These are phyloP conservation scores for Diorhabda elongata DNA, from an alignment of 1,140 invertebrate species.

Conservation along the genomic window DNA sequence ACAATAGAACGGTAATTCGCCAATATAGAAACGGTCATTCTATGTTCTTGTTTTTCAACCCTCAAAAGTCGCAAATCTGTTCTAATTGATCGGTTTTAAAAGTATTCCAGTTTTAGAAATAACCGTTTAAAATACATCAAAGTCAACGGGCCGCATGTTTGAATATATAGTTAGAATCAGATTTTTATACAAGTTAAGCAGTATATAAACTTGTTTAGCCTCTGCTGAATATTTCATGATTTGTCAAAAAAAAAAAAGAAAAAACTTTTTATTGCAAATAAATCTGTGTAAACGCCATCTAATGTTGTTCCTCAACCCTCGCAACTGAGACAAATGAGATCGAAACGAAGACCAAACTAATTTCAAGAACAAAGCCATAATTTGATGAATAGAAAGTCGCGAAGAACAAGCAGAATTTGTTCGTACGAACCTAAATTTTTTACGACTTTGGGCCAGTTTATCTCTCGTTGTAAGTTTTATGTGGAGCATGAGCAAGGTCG, in stretches of 20 bases:
- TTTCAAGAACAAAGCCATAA: constrained; percentile 2
- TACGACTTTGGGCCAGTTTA: neutral
- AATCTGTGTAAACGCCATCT: neutral
- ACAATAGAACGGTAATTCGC: too few relatives aligned
- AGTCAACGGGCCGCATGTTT: too few relatives aligned
- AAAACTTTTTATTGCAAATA: neutral
- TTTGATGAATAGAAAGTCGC: constrained; percentile 2
- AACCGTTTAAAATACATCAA: too few relatives aligned
- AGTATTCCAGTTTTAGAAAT: too few relatives aligned
- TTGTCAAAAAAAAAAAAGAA: neutral
- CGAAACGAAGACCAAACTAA: neutral
- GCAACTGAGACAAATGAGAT: neutral
- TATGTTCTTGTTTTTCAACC: too few relatives aligned
- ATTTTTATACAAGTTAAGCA: too few relatives aligned
- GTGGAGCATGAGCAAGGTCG: neutral
- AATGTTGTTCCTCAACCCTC: constrained; percentile 1
- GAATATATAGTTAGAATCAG: too few relatives aligned
- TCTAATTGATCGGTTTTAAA: too few relatives aligned
- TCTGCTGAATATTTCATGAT: neutral
- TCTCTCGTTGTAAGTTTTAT: neutral
- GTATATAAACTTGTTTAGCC: too few relatives aligned
- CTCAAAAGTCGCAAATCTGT: too few relatives aligned
- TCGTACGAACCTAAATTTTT: neutral
- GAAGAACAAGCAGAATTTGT: constrained; percentile 2
- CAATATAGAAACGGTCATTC: too few relatives aligned